Percentiles rank a stretch among this genome's conserved stretches.
Evolutionary conservation across 2,888 invertebrate genomes (phyloP).

Genomic region (Noctua comes): DNA sequence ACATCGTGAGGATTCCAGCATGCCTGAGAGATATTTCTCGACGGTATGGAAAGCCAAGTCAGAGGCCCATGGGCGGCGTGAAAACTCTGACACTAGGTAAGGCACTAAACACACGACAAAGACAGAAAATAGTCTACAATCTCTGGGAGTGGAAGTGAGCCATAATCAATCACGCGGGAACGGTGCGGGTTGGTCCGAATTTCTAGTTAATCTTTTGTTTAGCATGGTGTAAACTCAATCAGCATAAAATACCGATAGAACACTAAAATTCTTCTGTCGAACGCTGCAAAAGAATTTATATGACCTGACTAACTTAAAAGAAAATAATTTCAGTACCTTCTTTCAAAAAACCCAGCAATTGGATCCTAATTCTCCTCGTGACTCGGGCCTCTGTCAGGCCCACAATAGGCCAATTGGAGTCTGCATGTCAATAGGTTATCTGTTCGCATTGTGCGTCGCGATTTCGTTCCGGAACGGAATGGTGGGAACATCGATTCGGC

Average conservation of each 20-base stretch:
- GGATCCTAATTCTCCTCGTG: constrained; percentile 17
- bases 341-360: constrained; percentile 10
- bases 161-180: no score
- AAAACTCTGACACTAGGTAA: no score
- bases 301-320: neutral
- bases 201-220: no score
- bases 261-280: neutral
- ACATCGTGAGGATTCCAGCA: no score
- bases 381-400: constrained; percentile 14
- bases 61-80: no score
- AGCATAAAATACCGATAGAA: neutral
- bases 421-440: constrained; percentile 50
- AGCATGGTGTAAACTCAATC: neutral
- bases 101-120: no score
- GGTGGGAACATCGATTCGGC: constrained; percentile 7
- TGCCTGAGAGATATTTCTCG: no score
- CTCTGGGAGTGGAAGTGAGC: no score
- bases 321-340: neutral
- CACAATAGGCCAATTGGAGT: constrained; percentile 50
- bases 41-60: no score
- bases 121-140: no score
- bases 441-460: constrained; percentile 25
- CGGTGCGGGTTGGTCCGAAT: no score
- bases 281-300: neutral
- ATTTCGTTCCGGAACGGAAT: constrained; percentile 34